Evolutionary conservation across 2,113 vertebrate species (phyloP), one percentile per base, ranked within the genome.

Genomic region (Arenaria interpres): DNA sequence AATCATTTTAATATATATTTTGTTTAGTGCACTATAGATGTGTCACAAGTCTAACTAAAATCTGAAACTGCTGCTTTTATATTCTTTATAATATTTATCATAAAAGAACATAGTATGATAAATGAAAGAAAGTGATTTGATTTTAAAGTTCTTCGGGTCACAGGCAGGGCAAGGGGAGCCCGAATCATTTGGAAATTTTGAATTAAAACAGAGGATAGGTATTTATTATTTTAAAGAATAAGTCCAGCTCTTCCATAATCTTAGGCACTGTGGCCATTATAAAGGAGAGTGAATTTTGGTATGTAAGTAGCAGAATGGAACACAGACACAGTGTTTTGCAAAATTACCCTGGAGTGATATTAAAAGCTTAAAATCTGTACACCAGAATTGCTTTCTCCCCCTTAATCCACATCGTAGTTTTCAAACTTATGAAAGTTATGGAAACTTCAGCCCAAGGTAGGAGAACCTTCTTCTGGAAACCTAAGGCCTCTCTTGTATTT

Each of bases 11-110:
- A 60, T 71, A 78, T 17, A 19, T 46, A 22, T 75, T 84, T 92
- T 89, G 64, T 88, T 88, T 71, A 81, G 59, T 51, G 60, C 14
- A 28, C 51, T 87, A 39, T 13, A 59, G 21, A n/a, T 75, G 60
- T 75, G 50, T 89, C 11, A 64, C 27, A 78, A 60, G 27, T 64
- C 77, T 75, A 93, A 89, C 64, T 94, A 85, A 94, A 93, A 91
- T 64, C 39, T 64, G 64, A 96, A 92, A 33, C 12, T 32, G 24
- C 10, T 85, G 25, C 9, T 78, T 94, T 95, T 72, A 46, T 69
- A 48, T 69, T 85, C 39, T 91, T 88, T 72, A 27, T 90, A 92
- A 73, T 75, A 73, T n/a, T 72, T 80, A n/a, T 12, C 22, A 41
- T 89, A 60, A 51, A 67, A 85, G 27, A 43, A 59, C 23, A 64